A percentile compares a stretch with the other conserved stretches of the same genome.
Evolutionary conservation across 1,140 invertebrate species (phyloP).

Genomic region (Drosophila jambulina): DNA sequence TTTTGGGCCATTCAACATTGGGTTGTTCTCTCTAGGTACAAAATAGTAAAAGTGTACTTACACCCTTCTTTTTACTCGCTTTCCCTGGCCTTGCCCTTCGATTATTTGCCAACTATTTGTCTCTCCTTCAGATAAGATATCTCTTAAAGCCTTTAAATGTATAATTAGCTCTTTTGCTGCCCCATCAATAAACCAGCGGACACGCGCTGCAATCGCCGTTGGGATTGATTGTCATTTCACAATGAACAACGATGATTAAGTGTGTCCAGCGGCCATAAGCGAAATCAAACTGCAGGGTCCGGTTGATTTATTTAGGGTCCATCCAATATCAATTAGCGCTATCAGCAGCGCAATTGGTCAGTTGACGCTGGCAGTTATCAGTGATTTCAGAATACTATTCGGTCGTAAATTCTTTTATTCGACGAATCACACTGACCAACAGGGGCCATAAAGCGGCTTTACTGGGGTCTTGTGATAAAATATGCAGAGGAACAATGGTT

Average conservation of each 20-base stretch:
- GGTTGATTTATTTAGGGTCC: constrained; percentile 44
- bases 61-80: not conserved
- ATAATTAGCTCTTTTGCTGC: constrained; percentile 21
- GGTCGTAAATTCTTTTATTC: constrained; percentile 37
- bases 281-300: constrained; percentile 44
- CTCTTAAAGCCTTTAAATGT: not conserved
- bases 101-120: constrained; percentile 3
- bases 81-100: not conserved
- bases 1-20: not conserved
- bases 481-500: constrained; percentile 42
- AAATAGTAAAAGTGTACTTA: not conserved
- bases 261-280: constrained; percentile 30
- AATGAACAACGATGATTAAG: constrained; percentile 37
- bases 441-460: constrained; percentile 12
- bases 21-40: not conserved
- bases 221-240: constrained; percentile 37
- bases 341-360: constrained; percentile 51
- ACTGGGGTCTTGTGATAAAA: constrained; percentile 21
- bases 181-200: constrained; percentile 31
- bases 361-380: constrained; percentile 56
- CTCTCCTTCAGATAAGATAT: constrained; percentile 26
- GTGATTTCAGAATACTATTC: constrained; percentile 57
- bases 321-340: constrained; percentile 62
- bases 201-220: constrained; percentile 29
- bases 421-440: constrained; percentile 65